phyloP scores from a whole-genome alignment of 2,113 vertebrate species.

The Macrotis lagotis region DNA sequence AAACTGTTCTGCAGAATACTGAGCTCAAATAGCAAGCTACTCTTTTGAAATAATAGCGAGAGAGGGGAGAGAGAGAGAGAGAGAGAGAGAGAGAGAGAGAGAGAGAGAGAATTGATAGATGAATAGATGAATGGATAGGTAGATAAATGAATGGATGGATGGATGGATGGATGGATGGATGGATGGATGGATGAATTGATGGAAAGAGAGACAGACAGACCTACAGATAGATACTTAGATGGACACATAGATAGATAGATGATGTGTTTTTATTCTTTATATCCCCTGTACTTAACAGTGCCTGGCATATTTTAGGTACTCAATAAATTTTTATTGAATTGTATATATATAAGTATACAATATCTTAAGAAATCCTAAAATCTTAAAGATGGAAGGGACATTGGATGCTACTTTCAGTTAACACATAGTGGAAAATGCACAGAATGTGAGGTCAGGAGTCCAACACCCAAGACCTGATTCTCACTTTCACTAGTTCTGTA shows the following conservation, averaged over 20 bases:
- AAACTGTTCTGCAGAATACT: neutral
- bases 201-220: neutral
- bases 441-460: neutral
- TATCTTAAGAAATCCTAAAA: neutral
- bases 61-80: neutral
- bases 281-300: neutral
- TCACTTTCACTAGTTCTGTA: neutral
- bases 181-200: no score
- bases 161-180: no score
- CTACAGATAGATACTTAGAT: no score
- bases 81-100: neutral
- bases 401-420: neutral
- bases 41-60: neutral
- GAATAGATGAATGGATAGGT: no score
- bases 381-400: neutral
- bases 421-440: neutral
- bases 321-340: neutral
- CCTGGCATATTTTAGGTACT: neutral
- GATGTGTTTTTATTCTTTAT: neutral
- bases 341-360: neutral
- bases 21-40: neutral
- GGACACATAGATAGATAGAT: neutral
- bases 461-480: neutral
- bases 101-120: no score
- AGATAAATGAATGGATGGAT: no score